Evolutionary conservation across 2,797 vertebrate species (phyloP), one percentile per base, ranked within the genome.

Genomic region (Melanotaenia nigrans): DNA sequence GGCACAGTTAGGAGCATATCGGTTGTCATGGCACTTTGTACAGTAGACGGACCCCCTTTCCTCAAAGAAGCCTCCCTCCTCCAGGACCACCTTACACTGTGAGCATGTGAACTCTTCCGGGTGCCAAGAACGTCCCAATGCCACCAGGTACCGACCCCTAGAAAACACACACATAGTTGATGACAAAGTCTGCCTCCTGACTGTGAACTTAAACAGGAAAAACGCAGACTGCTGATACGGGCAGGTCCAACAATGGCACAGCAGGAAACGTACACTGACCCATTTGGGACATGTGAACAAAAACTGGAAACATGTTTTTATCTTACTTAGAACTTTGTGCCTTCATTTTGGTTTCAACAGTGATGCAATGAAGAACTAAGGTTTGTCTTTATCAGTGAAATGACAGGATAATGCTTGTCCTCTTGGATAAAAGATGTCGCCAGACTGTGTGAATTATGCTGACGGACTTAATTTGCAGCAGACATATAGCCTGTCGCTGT

Each of bases 31-130:
- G 91, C 97, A 99, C 74, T 96, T 96, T 24, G 97, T 96, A 65
- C 97, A 99, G 90, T 96, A 99, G 89, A 99, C 94, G 6, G 96
- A 95, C 33, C 97, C 97, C 68, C 96, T 95, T 85, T 99, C 98
- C 92, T 99, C 98, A 0, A 99, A 99, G 94, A 99, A 99, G 66
- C 98, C 97, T 0, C 97, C 97, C 86, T 99, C 97, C 10, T 99
- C 97, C 88, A 99, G 92, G 58, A 97, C 86, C 57, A 88, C 95
- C 81, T 96, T 96, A 81, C 98, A 99, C 91, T 99, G 97, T 33
- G 94, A 96, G 92, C 98, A 99, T 8, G 90, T 96, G 57, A 99
- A 99, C 89, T 99, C 98, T 92, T 99, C 98, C 0, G 98, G 98
- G 91, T 99, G 98, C 94, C 98, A 99, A 4, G 97, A 98, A 2